These are phyloP conservation scores for Catharus minimus DNA, from an alignment of 2,113 vertebrate species.

Conservation along the genomic window DNA sequence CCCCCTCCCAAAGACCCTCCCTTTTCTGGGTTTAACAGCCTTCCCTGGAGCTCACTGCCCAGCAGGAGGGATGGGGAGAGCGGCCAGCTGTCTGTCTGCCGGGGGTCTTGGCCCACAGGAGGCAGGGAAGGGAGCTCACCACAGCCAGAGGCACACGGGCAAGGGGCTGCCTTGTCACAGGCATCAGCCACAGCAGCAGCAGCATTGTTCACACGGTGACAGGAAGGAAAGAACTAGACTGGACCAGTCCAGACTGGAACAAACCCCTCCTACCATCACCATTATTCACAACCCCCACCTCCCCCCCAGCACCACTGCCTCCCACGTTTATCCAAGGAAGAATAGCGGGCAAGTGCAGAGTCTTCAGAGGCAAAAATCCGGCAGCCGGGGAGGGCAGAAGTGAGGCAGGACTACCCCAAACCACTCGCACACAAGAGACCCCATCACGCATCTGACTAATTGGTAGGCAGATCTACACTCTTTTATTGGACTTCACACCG, in stretches of 20 bases:
- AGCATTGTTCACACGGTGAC: constrained; percentile 73
- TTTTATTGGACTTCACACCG: rapidly evolving
- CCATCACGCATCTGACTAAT: rapidly evolving
- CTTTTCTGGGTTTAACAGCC: neutral
- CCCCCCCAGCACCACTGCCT: constrained; percentile 21
- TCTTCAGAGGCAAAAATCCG: neutral
- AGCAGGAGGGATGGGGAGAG: rapidly evolving
- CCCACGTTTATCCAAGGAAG: constrained; percentile 16
- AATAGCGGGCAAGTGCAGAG: constrained; percentile 1
- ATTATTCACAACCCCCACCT: constrained; percentile 49
- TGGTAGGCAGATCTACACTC: rapidly evolving
- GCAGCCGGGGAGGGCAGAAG: neutral
- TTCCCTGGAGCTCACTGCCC: neutral
- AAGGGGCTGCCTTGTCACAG: constrained; percentile 36
- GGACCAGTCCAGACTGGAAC: constrained; percentile 78
- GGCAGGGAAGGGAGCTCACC: neutral
- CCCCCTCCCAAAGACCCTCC: neutral
- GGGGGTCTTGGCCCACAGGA: neutral
- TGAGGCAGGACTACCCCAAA: neutral
- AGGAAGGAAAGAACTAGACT: constrained; percentile 75
- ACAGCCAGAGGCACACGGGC: neutral
- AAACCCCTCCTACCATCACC: constrained; percentile 68
- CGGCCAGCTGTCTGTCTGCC: neutral
- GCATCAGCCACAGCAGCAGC: constrained; percentile 24
- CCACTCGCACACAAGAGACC: neutral